These are phyloP conservation scores for Eristalis arbustorum DNA, from an alignment of 2,888 invertebrate genomes.

Conservation along the genomic window DNA sequence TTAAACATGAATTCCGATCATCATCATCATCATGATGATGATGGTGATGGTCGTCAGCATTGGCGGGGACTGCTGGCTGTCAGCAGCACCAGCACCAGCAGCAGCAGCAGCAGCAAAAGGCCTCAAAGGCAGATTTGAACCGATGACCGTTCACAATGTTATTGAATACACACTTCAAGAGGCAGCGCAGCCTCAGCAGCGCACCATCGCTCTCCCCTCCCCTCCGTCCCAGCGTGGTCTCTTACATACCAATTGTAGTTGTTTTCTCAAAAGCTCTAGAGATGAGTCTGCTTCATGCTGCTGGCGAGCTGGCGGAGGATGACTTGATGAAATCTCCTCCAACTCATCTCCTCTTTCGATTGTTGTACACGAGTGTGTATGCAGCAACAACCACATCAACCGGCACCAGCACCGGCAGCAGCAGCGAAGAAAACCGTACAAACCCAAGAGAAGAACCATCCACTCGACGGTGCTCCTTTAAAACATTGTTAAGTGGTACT, in stretches of 20 bases:
- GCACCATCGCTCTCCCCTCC: not conserved
- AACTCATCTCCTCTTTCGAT: not conserved
- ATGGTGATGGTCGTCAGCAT: constrained; percentile 11
- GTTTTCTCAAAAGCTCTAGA: constrained; percentile 64
- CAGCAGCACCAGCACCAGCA: constrained; percentile 47
- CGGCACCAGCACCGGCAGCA: constrained; percentile 16
- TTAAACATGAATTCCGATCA: constrained; percentile 71
- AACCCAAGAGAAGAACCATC: constrained; percentile 5
- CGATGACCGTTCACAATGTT: constrained; percentile 70
- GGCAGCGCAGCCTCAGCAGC: constrained; percentile 48
- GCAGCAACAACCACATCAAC: not conserved
- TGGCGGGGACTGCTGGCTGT: constrained; percentile 49
- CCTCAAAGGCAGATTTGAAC: constrained; percentile 68
- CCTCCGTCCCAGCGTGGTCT: not conserved
- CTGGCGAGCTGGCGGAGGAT: constrained; percentile 26
- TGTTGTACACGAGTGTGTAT: not conserved
- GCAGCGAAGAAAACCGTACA: not conserved
- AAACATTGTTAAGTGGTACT: constrained; percentile 70
- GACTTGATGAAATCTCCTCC: constrained; percentile 68
- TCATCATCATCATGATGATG: constrained; percentile 47
- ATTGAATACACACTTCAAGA: constrained; percentile 69
- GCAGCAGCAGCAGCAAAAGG: constrained; percentile 44
- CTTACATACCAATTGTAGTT: constrained; percentile 23
- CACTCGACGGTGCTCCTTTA: constrained; percentile 63
- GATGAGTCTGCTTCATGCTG: constrained; percentile 13